Evolutionary conservation across 2,113 vertebrate genomes (phyloP), one percentile per base, ranked within the genome.

Genomic region (Cyrtonyx montezumae): DNA sequence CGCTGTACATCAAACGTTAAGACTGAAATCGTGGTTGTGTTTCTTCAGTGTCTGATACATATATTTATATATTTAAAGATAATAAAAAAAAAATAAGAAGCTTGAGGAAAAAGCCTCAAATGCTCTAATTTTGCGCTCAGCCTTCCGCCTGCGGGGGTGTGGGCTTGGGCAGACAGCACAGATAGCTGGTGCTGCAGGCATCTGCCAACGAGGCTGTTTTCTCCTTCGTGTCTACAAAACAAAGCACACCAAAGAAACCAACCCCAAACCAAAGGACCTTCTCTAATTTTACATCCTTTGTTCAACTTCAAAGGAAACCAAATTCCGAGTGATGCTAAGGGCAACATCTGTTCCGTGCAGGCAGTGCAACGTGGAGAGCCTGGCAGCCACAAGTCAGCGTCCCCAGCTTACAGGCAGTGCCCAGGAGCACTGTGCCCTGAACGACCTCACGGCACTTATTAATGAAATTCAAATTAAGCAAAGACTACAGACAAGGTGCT

Each of bases 1-100:
- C 0, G 3, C 26, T 0, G 11, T 17, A 13, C 21, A 13, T 22
- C 43, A 45, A 84, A 22, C 13, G 2, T 0, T 0, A 25, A 23
- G 48, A 61, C 32, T 17, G 61, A 46, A 18, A 56, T 4, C 30
- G 43, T 5, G 30, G 21, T 4, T 67, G 12, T 32, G 90, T 73
- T 77, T 63, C 63, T 59, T 86, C 59, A 67, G 65, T 20, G n/a
- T 63, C 56, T 56, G 36, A 68, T 77, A 67, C 13, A 62, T 34
- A 13, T 37, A 79, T 48, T 18, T 19, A 6, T 66, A 69, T 48
- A 71, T 69, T 40, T 11, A n/a, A 37, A 68, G 7, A 63, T 2
- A 77, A 70, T 34, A 25, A 16, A 40, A 76, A 92, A 37, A 37
- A 37, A 58, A 88, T 79, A 74, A 82, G 20, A 73, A 84, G n/a